Evolutionary conservation across 2,888 invertebrate species (phyloP).

Genomic region (Biston stratarius): DNA sequence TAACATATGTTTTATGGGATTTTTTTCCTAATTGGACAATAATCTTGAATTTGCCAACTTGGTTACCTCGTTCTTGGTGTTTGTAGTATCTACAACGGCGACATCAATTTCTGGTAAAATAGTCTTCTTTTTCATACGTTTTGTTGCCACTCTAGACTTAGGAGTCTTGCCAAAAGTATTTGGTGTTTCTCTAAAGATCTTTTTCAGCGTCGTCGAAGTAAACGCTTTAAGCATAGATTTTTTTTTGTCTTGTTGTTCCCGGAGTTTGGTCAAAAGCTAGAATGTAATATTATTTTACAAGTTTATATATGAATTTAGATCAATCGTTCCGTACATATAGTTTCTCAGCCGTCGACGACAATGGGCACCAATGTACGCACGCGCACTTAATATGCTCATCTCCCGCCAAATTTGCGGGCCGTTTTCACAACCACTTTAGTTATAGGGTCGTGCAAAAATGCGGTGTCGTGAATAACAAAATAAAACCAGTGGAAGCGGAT

Average conservation of each 20-base stretch:
- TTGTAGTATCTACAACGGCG: not conserved
- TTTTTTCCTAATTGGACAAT: no score
- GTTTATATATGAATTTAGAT: no score
- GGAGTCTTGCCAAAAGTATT: not conserved
- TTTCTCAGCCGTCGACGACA: no score
- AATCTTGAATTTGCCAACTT: not conserved
- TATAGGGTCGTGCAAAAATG: no score
- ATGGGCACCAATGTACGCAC: no score
- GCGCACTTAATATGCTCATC: no score
- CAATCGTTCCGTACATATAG: no score
- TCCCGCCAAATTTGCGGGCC: no score
- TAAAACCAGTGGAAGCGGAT: no score
- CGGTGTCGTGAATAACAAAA: no score
- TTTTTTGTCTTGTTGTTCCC: not conserved
- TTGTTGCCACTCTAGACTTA: not conserved
- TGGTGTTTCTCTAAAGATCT: not conserved
- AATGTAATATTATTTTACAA: not conserved
- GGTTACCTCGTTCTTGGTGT: not conserved
- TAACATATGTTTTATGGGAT: no score
- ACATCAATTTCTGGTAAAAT: not conserved
- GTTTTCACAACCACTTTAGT: no score
- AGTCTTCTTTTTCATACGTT: not conserved
- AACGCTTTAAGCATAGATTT: not conserved
- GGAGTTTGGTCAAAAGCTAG: constrained; percentile 11
- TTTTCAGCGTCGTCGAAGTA: not conserved